Percentiles rank a stretch among this genome's conserved stretches.
phyloP scores from a whole-genome alignment of 2,113 vertebrate genomes.

The Salvelinus namaycush region DNA sequence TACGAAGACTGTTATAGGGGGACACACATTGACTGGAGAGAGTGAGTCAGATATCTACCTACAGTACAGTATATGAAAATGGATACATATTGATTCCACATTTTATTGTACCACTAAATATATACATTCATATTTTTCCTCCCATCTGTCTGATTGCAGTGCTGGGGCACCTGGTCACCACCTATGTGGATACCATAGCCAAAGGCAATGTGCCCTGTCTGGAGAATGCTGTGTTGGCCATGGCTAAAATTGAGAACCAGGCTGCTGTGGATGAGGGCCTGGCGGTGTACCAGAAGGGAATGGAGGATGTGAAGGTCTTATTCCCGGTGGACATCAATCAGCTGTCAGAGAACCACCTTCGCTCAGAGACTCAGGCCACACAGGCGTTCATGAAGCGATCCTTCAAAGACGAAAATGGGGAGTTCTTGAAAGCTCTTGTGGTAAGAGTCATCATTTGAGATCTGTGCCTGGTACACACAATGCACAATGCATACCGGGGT shows the following conservation, averaged over 20 bases:
- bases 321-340: conserved; percentile 44
- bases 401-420: conserved; percentile 47
- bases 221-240: conserved; percentile 52
- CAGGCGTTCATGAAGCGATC: conserved; percentile 49
- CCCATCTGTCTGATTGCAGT: conserved; percentile 29
- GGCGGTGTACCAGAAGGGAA: conserved; percentile 44
- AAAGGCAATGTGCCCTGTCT: conserved; percentile 57
- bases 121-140: too few relatives aligned
- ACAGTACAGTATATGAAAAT: too few relatives aligned
- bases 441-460: conserved; percentile 20
- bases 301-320: conserved; percentile 48
- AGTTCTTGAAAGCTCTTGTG: conserved; percentile 33
- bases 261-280: conserved; percentile 55
- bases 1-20: conserved; percentile 57
- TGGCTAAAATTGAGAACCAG: conserved; percentile 57
- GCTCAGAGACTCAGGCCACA: conserved; percentile 34
- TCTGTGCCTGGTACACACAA: too few relatives aligned
- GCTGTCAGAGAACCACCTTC: conserved; percentile 48
- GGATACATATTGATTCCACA: too few relatives aligned
- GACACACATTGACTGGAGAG: conserved; percentile 46
- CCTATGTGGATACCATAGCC: conserved; percentile 58
- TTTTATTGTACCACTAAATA: too few relatives aligned
- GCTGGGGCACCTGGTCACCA: conserved; percentile 51
- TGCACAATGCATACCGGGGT: too few relatives aligned
- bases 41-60: conserved; percentile 40